These are phyloP conservation scores for Lates calcarifer DNA, from an alignment of 2,113 vertebrate species.

Conservation along the genomic window DNA sequence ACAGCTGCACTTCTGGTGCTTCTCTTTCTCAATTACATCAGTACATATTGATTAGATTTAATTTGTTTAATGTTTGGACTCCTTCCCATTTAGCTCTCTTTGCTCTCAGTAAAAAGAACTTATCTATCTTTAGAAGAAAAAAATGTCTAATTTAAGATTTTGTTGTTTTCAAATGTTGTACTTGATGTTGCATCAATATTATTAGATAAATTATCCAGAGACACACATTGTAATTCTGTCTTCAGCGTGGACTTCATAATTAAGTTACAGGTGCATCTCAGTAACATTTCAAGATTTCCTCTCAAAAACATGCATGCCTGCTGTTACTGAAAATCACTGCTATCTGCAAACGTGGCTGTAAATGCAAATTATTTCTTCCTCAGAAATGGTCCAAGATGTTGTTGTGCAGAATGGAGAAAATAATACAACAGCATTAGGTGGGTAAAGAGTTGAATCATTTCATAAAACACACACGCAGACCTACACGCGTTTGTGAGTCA, in stretches of 20 bases:
- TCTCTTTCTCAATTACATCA: slow-evolving; percentile 17
- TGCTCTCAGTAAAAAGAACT: background rate
- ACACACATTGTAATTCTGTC: background rate
- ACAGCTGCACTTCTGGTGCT: slow-evolving; percentile 15
- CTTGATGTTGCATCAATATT: too few relatives aligned
- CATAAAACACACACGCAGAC: background rate
- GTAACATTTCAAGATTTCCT: background rate
- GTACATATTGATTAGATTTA: slow-evolving; percentile 13
- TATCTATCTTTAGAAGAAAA: background rate
- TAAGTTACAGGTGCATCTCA: background rate
- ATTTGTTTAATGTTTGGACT: slow-evolving; percentile 20
- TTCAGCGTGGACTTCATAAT: background rate
- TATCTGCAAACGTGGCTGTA: background rate
- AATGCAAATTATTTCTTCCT: slow-evolving; percentile 9
- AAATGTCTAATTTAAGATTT: background rate
- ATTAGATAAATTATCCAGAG: too few relatives aligned
- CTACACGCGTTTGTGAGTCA: background rate
- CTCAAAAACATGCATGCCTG: background rate
- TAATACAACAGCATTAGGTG: slow-evolving; percentile 35
- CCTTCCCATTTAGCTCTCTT: background rate
- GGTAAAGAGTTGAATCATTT: background rate
- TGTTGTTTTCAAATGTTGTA: too few relatives aligned
- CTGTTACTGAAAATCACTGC: background rate
- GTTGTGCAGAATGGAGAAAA: slow-evolving; percentile 69
- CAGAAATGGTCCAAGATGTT: slow-evolving; percentile 53